Percentiles rank a stretch among this genome's conserved stretches.
Evolutionary conservation across 2,113 vertebrate species (phyloP).

Genomic region (Mixornis gularis): DNA sequence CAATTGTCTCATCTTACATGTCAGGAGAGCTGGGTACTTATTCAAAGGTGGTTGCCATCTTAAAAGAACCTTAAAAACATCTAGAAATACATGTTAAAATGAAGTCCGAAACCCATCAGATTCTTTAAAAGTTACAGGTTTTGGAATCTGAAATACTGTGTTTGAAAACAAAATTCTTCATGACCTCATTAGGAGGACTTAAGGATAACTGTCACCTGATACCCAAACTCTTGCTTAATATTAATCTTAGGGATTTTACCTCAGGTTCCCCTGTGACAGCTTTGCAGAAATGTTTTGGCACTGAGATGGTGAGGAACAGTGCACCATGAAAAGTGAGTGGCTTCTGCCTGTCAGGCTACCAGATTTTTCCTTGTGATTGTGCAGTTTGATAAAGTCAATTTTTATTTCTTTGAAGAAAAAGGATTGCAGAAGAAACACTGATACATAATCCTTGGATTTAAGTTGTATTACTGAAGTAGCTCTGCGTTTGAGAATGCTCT

Average conservation of each 20-base stretch:
- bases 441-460: not conserved
- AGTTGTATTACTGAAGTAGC: conserved; percentile 11
- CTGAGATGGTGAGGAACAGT: not conserved
- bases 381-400: not conserved
- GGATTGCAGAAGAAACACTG: not conserved
- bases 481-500: conserved; percentile 30
- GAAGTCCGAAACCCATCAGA: not conserved
- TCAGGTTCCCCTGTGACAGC: not conserved
- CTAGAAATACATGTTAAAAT: not conserved
- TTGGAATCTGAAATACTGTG: not conserved
- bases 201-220: not conserved
- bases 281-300: not conserved
- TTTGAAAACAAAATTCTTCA: not conserved
- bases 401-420: conserved; percentile 14
- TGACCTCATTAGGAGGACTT: not conserved
- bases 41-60: not conserved
- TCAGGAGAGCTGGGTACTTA: not conserved
- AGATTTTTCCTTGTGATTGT: not conserved
- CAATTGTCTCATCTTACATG: not conserved
- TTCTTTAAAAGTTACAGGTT: not conserved
- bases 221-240: not conserved
- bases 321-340: not conserved
- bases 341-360: not conserved
- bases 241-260: not conserved
- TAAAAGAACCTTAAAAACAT: not conserved